These are phyloP conservation scores for Falco punctatus DNA, from an alignment of 2,113 vertebrate species.

Conservation along the genomic window DNA sequence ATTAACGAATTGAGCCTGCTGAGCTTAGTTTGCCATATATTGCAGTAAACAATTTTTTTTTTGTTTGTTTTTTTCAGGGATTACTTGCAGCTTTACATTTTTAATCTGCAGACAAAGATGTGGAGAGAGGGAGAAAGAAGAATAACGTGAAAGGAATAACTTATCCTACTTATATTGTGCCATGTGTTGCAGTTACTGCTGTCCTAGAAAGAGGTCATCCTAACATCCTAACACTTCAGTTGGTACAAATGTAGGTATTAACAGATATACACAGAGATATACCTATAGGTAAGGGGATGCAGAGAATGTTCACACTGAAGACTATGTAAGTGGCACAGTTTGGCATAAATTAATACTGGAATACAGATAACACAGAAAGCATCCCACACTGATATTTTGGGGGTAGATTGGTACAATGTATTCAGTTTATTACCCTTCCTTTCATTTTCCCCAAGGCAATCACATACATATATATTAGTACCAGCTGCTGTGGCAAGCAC, in stretches of 20 bases:
- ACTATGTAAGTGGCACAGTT: neutral
- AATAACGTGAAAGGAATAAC: neutral
- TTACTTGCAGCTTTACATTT: conserved; percentile 10
- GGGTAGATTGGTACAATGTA: neutral
- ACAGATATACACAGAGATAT: neutral
- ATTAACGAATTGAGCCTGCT: conserved; percentile 13
- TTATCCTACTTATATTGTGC: neutral
- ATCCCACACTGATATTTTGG: neutral
- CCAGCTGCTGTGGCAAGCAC: neutral
- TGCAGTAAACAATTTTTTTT: neutral
- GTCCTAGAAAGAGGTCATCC: neutral
- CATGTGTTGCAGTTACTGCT: neutral
- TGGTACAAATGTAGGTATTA: neutral
- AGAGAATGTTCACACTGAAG: neutral
- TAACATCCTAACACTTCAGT: neutral
- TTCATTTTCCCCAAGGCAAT: neutral
- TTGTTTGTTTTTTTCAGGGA: neutral
- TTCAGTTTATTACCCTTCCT: neutral
- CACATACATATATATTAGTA: neutral
- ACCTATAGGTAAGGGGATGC: neutral
- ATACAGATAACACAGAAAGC: neutral
- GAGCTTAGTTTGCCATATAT: neutral
- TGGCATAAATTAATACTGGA: neutral
- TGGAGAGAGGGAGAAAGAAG: neutral
- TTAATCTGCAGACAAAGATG: conserved; percentile 30